These are phyloP conservation scores for Strix uralensis DNA, from an alignment of 2,113 vertebrate genomes.

Conservation along the genomic window DNA sequence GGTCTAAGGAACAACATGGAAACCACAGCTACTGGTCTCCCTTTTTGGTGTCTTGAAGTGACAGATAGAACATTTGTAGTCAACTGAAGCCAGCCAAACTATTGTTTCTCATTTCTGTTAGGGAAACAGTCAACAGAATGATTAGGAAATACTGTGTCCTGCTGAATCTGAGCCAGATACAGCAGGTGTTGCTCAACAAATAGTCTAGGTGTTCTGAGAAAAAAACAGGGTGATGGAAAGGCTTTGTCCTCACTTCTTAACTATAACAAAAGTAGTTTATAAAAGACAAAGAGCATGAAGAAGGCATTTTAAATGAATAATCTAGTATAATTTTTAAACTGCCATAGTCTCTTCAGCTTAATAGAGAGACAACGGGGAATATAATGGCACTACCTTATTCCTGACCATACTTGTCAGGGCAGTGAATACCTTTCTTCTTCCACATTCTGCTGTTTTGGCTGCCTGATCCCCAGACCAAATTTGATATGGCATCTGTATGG, in stretches of 20 bases:
- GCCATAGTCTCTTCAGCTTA: neutral
- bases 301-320: neutral
- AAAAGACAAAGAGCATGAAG: neutral
- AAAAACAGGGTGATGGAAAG: neutral
- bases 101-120: neutral
- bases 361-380: neutral
- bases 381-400: neutral
- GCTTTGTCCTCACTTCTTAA: neutral
- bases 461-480: neutral
- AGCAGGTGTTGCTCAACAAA: neutral
- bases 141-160: neutral
- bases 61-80: neutral
- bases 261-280: neutral
- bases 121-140: neutral
- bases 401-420: neutral
- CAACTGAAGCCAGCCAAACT: neutral
- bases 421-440: neutral
- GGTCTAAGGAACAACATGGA: neutral
- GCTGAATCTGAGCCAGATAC: accelerated
- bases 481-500: neutral
- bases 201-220: neutral
- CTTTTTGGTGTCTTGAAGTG: neutral
- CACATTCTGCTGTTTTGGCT: neutral
- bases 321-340: neutral
- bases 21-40: neutral